Percentiles rank a stretch among this genome's conserved stretches.
Evolutionary conservation across 2,888 invertebrate species (phyloP).

Genomic region (Sphaerophoria rueppellii): DNA sequence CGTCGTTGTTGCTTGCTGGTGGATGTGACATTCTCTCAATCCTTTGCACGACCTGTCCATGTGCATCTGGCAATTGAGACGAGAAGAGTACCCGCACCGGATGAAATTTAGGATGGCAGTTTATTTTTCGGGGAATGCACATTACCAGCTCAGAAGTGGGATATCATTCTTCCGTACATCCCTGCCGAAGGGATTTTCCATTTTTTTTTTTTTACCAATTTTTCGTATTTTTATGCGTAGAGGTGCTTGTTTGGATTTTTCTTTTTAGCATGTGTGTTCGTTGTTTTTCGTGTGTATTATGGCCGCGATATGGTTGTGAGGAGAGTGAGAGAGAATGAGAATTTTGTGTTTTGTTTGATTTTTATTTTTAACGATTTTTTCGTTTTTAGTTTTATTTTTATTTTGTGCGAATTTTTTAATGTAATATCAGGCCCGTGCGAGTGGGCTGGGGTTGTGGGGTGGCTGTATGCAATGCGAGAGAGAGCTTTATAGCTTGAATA

Average conservation of each 20-base stretch:
- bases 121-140: constrained; percentile 59
- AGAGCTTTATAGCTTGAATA: constrained; percentile 77
- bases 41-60: background rate
- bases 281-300: constrained; percentile 65
- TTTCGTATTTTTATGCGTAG: constrained; percentile 72
- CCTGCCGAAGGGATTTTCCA: background rate
- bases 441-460: constrained; percentile 23
- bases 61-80: background rate
- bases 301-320: no score
- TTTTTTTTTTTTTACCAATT: constrained; percentile 59
- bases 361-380: constrained; percentile 63
- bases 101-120: constrained; percentile 72
- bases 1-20: background rate
- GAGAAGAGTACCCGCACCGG: constrained; percentile 44
- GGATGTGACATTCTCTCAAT: background rate
- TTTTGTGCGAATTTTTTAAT: constrained; percentile 69
- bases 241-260: constrained; percentile 40
- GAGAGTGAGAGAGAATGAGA: constrained; percentile 23
- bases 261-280: constrained; percentile 2
- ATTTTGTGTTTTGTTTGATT: constrained; percentile 67
- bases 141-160: constrained; percentile 30
- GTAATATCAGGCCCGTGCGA: constrained; percentile 35
- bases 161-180: background rate
- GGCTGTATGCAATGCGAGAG: constrained; percentile 65
- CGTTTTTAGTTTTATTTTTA: constrained; percentile 65